phyloP scores from a whole-genome alignment of 2,888 invertebrate species.

The Mythimna ferrago region DNA sequence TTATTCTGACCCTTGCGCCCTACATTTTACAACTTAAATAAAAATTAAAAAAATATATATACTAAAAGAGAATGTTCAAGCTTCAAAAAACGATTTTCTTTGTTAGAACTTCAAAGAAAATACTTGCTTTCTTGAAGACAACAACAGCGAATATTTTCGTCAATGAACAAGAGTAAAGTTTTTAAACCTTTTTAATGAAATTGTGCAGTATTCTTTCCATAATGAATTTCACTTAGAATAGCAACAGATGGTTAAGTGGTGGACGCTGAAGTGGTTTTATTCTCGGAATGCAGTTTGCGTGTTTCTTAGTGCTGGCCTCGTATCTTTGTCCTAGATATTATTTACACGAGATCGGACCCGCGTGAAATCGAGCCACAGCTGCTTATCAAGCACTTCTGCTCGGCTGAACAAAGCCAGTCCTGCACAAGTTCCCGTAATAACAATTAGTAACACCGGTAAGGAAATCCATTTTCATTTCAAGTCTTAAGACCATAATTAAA shows the following conservation, averaged over 20 bases:
- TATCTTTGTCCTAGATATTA: not conserved
- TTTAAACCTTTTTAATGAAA: not conserved
- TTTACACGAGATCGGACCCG: not conserved
- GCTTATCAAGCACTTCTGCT: slow-evolving; percentile 1
- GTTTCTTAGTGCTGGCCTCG: not conserved
- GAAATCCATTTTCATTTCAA: slow-evolving; percentile 3
- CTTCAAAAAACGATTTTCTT: not conserved
- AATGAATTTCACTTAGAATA: not conserved
- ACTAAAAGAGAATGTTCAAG: not conserved
- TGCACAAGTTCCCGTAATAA: not conserved
- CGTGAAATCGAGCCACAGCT: not conserved
- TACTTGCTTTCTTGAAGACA: not conserved
- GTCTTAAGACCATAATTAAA: not conserved
- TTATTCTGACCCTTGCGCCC: not conserved
- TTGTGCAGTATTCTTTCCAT: not conserved
- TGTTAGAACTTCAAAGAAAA: not conserved
- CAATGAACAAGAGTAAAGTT: not conserved
- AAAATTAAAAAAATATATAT: not conserved
- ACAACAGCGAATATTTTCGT: not conserved
- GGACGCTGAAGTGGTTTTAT: not conserved
- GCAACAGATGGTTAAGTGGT: not conserved
- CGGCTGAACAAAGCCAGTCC: not conserved
- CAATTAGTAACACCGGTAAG: not conserved
- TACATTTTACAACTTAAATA: not conserved
- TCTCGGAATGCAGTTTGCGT: not conserved